Percentiles rank a stretch among this genome's conserved stretches.
phyloP scores from a whole-genome alignment of 2,797 vertebrate species.

The Philypnodon macrostomus region DNA sequence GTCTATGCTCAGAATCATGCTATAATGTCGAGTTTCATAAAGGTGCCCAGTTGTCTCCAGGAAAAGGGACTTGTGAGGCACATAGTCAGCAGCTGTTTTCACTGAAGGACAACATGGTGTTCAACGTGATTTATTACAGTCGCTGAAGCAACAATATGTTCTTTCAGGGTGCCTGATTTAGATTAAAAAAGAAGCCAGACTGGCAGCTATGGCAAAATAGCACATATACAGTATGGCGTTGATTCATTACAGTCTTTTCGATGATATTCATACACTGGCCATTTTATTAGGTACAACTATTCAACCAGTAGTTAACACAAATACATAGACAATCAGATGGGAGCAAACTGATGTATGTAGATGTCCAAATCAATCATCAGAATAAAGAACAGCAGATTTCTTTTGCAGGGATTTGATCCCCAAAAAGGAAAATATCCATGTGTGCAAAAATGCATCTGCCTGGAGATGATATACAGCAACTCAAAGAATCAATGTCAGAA shows the following conservation, averaged over 20 bases:
- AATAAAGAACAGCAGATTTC: too few relatives aligned
- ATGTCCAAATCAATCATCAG: too few relatives aligned
- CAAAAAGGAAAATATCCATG: too few relatives aligned
- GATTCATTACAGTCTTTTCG: not conserved
- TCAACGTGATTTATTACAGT: conserved; percentile 23
- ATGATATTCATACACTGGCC: too few relatives aligned
- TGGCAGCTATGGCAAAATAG: conserved; percentile 1
- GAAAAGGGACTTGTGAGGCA: not conserved
- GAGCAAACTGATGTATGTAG: too few relatives aligned
- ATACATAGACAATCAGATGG: too few relatives aligned
- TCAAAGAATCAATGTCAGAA: too few relatives aligned
- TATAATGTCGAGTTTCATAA: not conserved
- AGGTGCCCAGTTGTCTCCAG: not conserved
- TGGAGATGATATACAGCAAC: too few relatives aligned
- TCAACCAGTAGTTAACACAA: too few relatives aligned
- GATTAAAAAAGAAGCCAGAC: conserved; percentile 10
- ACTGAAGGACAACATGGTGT: conserved; percentile 22
- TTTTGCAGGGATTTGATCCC: too few relatives aligned
- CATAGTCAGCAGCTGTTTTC: conserved; percentile 24
- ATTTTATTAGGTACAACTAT: not conserved
- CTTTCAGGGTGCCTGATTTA: conserved; percentile 18
- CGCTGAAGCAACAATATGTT: conserved; percentile 19
- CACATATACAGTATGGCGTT: not conserved
- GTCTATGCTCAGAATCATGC: not conserved
- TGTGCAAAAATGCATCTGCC: too few relatives aligned